phyloP scores from a whole-genome alignment of 2,797 vertebrate genomes.

The Thalassophryne amazonica region DNA sequence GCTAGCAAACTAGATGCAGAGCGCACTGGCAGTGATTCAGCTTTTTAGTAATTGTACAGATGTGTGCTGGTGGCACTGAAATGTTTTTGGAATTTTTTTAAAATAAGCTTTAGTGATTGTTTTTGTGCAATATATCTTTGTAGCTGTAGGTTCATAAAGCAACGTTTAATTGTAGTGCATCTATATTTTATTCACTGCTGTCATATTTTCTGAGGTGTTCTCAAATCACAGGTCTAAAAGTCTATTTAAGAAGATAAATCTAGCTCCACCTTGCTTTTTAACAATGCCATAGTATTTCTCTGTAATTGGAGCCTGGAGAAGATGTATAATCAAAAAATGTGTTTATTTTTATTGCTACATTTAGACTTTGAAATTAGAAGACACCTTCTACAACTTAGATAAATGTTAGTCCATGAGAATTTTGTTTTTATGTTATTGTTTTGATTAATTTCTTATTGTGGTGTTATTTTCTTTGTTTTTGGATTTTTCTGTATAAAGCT shows the following conservation, averaged over 20 bases:
- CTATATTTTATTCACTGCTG: background rate
- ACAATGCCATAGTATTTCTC: conserved; percentile 31
- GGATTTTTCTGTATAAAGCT: background rate
- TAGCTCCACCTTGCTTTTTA: conserved; percentile 6
- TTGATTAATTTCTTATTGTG: no score
- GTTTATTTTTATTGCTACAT: background rate
- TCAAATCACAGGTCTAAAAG: conserved; percentile 8
- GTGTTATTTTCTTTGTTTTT: no score
- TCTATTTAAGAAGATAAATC: background rate
- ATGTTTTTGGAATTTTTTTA: no score
- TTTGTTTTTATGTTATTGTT: no score
- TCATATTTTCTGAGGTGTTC: background rate
- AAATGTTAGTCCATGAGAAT: background rate
- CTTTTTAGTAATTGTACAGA: background rate
- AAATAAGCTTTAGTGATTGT: background rate
- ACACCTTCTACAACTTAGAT: no score
- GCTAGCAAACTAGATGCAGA: conserved; percentile 1
- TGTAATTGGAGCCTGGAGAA: background rate
- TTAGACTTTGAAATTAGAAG: background rate
- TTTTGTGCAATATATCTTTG: conserved; percentile 18
- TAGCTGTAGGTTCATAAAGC: conserved; percentile 7
- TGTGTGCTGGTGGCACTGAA: background rate
- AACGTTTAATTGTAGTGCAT: background rate
- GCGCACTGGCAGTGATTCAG: background rate
- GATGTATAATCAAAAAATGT: background rate